Base-by-base conservation (phyloP, 2,113 vertebrate genomes). In the Melanostigma gelatinosum region DNA sequence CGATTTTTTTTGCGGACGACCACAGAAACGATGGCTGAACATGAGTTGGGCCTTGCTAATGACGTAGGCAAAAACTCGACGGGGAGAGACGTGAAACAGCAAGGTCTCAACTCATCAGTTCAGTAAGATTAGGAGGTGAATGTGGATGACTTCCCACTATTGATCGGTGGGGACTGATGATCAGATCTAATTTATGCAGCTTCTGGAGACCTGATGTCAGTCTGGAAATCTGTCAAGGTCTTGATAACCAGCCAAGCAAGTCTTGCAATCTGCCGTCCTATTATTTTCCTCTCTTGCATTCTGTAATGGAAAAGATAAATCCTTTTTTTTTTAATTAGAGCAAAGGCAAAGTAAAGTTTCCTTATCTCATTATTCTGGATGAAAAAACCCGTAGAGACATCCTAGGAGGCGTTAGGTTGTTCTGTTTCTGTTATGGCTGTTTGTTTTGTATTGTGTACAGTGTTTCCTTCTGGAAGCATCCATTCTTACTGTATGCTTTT, bases 231-330 rank as follows among this genome's bases (percentile, higher is more conserved):
- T 89, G 85, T 90, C 40, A 75, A 83, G 82, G 75, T 83, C 86
- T 87, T 90, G 86, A 92, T 90, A 92, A 92, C 75, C 85, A 87
- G 84, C 90, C 86, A 88, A 88, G 89, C 87, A 77, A 66, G 80
- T 85, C 83, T 54, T 46, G 63, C 82, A 86, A 82, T 87, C 85
- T 82, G 63, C 81, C 64, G 75, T 52, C 77, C 76, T 88, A 84
- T 93, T 92, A 88, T 91, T 91, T 80, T 66, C 46, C 72, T 74
- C 75, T 68, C 72, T 80, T 75, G 79, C 66, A 60, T 85, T 83
- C 70, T 54, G 64, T 85, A 93, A 90, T 88, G 80, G 74, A 88
- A 91, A 89, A 90, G 90, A 90, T 91, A 90, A 90, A 89, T 89
- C 83, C 65, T 75, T 52, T 27, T 24, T 22, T 32, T 52, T 90